Percentiles rank a stretch among this genome's conserved stretches.
These are phyloP conservation scores for Drosophila melanica DNA, from an alignment of 1,140 invertebrate genomes.

Conservation along the genomic window DNA sequence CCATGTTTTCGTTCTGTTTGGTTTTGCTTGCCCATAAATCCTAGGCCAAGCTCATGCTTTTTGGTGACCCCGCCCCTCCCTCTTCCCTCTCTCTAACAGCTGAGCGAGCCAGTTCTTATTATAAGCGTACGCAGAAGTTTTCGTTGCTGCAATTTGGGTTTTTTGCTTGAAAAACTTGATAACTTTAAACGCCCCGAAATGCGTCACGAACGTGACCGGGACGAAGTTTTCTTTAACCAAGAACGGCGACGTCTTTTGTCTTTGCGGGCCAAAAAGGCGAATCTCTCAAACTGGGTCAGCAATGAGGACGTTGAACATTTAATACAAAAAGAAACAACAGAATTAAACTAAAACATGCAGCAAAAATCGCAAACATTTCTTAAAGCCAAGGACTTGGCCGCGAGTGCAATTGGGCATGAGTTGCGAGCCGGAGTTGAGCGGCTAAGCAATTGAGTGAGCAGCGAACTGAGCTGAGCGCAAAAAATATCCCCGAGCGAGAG, in stretches of 20 bases:
- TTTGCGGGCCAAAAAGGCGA: slow-evolving; percentile 24
- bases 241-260: slow-evolving; percentile 33
- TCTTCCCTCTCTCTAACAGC: no score
- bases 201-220: slow-evolving; percentile 69
- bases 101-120: slow-evolving; percentile 31
- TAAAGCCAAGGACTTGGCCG: slow-evolving; percentile 55
- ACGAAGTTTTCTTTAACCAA: slow-evolving; percentile 54
- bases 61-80: slow-evolving; percentile 18
- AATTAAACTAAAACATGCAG: slow-evolving; percentile 15
- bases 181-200: slow-evolving; percentile 51
- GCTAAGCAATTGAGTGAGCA: slow-evolving; percentile 9
- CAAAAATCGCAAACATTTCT: slow-evolving; percentile 58
- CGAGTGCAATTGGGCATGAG: neutral
- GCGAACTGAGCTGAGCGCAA: slow-evolving; percentile 3
- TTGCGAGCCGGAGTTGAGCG: neutral
- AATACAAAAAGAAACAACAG: neutral
- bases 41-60: slow-evolving; percentile 39
- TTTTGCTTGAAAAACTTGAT: slow-evolving; percentile 51
- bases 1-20: slow-evolving; percentile 21
- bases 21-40: slow-evolving; percentile 38
- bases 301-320: slow-evolving; percentile 60
- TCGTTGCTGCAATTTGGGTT: slow-evolving; percentile 38
- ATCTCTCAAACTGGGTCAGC: slow-evolving; percentile 62
- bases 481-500: slow-evolving; percentile 21
- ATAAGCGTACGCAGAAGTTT: slow-evolving; percentile 31